A percentile compares a stretch with the other conserved stretches of the same genome.
Conservation (phyloP, 2,797 vertebrate genomes). For the Danio jaintianensis region DNA sequence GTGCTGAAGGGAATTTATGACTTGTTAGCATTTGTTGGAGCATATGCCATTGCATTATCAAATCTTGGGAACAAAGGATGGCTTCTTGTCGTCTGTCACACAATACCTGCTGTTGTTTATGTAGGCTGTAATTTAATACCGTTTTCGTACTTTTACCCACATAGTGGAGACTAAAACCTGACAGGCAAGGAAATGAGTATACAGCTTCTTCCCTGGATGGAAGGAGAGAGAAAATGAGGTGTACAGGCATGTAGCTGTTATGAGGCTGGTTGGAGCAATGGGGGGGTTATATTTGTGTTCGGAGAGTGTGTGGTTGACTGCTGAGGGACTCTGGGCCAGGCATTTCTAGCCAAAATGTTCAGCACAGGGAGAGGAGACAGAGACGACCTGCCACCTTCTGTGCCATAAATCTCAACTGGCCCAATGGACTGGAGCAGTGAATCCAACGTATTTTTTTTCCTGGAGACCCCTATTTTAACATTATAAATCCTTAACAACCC, state of each 20-base stretch:
- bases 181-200: conserved; percentile 55
- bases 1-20: conserved; percentile 58
- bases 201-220: conserved; percentile 28
- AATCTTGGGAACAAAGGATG: conserved; percentile 62
- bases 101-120: conserved; percentile 59
- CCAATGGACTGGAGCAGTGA: conserved; percentile 31
- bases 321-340: conserved; percentile 29
- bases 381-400: conserved; percentile 43
- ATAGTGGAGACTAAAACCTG: conserved; percentile 34
- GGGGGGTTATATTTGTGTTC: conserved; percentile 10
- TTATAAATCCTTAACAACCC: no score
- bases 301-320: conserved; percentile 21
- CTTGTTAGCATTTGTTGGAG: conserved; percentile 56
- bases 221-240: conserved; percentile 29
- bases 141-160: conserved; percentile 42
- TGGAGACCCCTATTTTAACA: no score
- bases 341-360: conserved; percentile 32
- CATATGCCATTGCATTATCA: conserved; percentile 54
- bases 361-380: conserved; percentile 20
- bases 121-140: conserved; percentile 60
- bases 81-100: conserved; percentile 54
- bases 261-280: conserved; percentile 10
- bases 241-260: conserved; percentile 8
- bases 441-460: no score
- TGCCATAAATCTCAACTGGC: conserved; percentile 56